phyloP scores from a whole-genome alignment of 2,888 invertebrate genomes.

The Alentia gelatinosa region DNA sequence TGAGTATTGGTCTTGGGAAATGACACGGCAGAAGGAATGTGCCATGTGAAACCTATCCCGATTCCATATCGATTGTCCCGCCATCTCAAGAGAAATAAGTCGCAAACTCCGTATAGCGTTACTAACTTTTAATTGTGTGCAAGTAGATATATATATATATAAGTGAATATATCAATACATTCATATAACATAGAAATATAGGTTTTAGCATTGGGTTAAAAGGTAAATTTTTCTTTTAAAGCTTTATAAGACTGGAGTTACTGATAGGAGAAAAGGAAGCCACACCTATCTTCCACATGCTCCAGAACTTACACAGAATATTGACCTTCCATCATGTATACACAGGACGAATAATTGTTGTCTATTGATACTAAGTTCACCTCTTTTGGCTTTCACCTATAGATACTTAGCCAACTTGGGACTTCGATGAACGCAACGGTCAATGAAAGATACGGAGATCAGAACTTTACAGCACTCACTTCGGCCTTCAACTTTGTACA shows the following conservation, averaged over 20 bases:
- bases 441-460: not conserved
- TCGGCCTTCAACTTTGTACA: slow-evolving; percentile 51
- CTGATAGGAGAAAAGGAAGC: not conserved
- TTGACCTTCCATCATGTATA: not conserved
- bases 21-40: too few species aligned
- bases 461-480: not conserved
- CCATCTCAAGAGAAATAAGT: too few species aligned
- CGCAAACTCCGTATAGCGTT: too few species aligned
- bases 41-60: too few species aligned
- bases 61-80: too few species aligned
- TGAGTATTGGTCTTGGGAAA: too few species aligned
- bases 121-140: too few species aligned
- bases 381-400: not conserved
- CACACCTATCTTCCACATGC: not conserved
- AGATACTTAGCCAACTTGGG: slow-evolving; percentile 27
- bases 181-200: too few species aligned
- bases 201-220: too few species aligned
- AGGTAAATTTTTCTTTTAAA: not conserved
- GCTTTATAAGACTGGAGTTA: not conserved
- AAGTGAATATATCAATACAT: too few species aligned
- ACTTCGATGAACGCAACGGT: slow-evolving; percentile 50
- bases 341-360: not conserved
- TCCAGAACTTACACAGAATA: not conserved
- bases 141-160: too few species aligned
- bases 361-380: not conserved